Evolutionary conservation across 2,797 vertebrate genomes (phyloP), one percentile per base, ranked within the genome.

Genomic region (Lithobates sylvaticus): DNA sequence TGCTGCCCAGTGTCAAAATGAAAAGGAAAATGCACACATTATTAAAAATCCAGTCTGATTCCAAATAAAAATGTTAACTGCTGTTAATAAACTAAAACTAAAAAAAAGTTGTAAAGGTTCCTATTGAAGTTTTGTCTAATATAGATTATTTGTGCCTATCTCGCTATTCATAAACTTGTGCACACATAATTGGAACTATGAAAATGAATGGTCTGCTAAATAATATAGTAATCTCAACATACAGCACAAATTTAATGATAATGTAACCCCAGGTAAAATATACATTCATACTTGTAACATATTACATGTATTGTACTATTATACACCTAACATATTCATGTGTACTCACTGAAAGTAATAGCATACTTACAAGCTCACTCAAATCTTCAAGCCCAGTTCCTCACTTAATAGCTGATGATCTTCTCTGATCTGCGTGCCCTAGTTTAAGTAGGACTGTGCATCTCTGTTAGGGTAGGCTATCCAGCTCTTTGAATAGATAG

Each of bases 331-430:
- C 16, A 54, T 54, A 16, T 16, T 54, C 15, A 50, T 15, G 47
- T 50, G 15, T 27, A 27, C n/a, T 67, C 10, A 27, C 27, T 26
- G 10, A 9, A 10, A 29, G 26, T 10, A 27, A 64, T 42, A 21
- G 10, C 18, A 74, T 82, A 82, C 80, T 82, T 82, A 82, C 80
- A 74, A 18, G 27, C 69, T 78, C 32, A 61, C 26, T 65, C 47
- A 39, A 67, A n/a, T 44, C 64, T 54, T 75, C 72, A 32, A 54
- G n/a, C 54, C 42, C 34, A 67, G n/a, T 36, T 27, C 42, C 32
- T 21, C 8, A 34, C 34, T 32, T 4, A 69, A 50, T 70, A 67
- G 65, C 65, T 4, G 82, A 36, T 64, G 10, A 27, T 36, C 77
- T 67, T 64, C 13, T 27, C 68, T 74, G 13, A 65, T 73, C 39